Conservation (phyloP, 2,113 vertebrate species). For the Nesogale talazaci region DNA sequence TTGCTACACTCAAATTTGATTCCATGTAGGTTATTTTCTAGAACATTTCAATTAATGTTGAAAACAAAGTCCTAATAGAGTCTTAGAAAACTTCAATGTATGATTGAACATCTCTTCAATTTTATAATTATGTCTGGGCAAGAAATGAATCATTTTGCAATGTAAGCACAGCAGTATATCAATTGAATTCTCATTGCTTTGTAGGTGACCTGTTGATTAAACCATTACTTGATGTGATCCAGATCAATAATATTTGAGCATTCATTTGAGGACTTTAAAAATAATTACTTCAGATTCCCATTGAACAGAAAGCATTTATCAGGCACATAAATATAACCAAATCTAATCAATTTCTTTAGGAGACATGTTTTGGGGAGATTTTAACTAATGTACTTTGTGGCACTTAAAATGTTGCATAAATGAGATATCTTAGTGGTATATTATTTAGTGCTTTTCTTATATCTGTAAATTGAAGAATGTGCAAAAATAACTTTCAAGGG, state of each 20-base stretch:
- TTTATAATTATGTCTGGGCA: conserved; percentile 73
- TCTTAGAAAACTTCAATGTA: conserved; percentile 50
- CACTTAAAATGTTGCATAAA: conserved; percentile 34
- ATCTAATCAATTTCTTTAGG: conserved; percentile 41
- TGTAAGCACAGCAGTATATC: conserved; percentile 47
- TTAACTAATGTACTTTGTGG: neutral
- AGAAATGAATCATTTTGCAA: conserved; percentile 77
- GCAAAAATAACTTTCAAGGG: neutral
- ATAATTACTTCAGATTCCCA: conserved; percentile 60
- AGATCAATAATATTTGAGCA: conserved; percentile 65
- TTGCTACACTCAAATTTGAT: conserved; percentile 10
- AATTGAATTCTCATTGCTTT: conserved; percentile 71
- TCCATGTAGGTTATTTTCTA: conserved; percentile 28
- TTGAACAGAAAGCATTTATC: conserved; percentile 56
- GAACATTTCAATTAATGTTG: conserved; percentile 68
- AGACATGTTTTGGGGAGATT: conserved; percentile 40
- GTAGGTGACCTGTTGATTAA: conserved; percentile 73
- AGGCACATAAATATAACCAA: conserved; percentile 50
- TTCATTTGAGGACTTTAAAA: conserved; percentile 68
- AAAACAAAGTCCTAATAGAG: conserved; percentile 71
- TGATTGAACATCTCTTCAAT: conserved; percentile 68
- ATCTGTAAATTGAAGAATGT: conserved; percentile 4
- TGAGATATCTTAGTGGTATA: conserved; percentile 12
- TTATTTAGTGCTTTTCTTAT: neutral
- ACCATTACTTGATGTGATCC: conserved; percentile 50